Base-by-base conservation (phyloP, 2,797 vertebrate species). In the Apogon talboti region DNA sequence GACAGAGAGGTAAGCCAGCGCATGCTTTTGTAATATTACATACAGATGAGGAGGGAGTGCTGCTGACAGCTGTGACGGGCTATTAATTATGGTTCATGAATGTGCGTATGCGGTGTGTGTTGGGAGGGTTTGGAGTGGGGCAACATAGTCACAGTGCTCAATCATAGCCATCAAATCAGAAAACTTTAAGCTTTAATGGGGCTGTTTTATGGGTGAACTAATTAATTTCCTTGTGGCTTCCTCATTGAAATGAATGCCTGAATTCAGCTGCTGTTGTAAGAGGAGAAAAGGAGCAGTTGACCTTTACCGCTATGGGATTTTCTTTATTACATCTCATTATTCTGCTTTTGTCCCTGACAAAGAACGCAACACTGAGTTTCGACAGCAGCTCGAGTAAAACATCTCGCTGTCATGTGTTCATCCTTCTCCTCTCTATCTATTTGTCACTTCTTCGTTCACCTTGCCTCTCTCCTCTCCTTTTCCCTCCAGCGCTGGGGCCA, bases 61-160 rank as follows among this genome's bases (percentile, higher is more conserved):
- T 71, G 84, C 84, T 83, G 86, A 91, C 88, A 91, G 89, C 89
- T 89, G 86, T 87, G 92, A 89, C 58, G 57, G 83, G 74, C 89
- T 87, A 85, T 92, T 92, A 88, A 90, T 91, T 90, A 90, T 75
- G 72, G 75, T 86, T 86, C 74, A 69, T 77, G 71, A 79, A 75
- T 68, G 82, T 78, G 78, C 49, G 77, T 85, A 64, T 77, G 63
- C n/a, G 33, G 71, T 68, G 69, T 78, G 69, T 63, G 63, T 73
- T 46, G 48, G 65, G 19, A 50, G 57, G 56, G 50, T 50, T 60
- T 51, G 54, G 24, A 19, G 1, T 65, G 43, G 45, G 19, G 40
- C 19, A 60, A 57, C 53, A 44, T 12, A 77, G 81, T 75, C 70
- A 79, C 71, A 79, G 76, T 75, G 77, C 78, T 88, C 76, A 88